These are phyloP conservation scores for Nephotettix cincticeps DNA, from an alignment of 1,140 invertebrate species.

Conservation along the genomic window DNA sequence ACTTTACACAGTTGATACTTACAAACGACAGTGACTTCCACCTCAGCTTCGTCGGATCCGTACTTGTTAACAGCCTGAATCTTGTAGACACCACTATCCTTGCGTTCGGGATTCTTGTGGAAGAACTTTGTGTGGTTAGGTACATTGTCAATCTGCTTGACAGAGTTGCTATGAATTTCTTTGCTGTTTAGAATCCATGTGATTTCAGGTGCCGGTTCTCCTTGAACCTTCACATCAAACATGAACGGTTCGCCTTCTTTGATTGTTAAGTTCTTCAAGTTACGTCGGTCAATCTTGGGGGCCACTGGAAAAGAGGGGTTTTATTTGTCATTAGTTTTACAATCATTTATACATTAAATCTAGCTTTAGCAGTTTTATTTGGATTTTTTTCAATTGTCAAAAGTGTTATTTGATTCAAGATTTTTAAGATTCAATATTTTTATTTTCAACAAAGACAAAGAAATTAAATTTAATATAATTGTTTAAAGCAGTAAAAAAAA, in stretches of 20 bases:
- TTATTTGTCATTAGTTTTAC: too few relatives aligned
- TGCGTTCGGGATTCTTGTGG: conserved; percentile 77
- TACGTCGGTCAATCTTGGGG: conserved; percentile 87
- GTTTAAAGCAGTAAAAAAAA: too few relatives aligned
- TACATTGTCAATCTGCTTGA: conserved; percentile 71
- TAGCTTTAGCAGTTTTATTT: too few relatives aligned
- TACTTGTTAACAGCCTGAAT: conserved; percentile 83
- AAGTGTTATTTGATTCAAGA: too few relatives aligned
- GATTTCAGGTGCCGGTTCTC: conserved; percentile 81
- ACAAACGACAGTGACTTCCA: conserved; percentile 90
- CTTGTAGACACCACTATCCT: conserved; percentile 84
- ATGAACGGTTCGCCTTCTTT: conserved; percentile 81
- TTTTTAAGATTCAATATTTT: too few relatives aligned
- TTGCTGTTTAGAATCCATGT: conserved; percentile 68
- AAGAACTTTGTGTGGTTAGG: conserved; percentile 86
- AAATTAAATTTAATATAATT: too few relatives aligned
- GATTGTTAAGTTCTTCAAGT: conserved; percentile 71
- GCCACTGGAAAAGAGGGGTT: conserved; percentile 79
- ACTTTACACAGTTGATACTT: conserved; percentile 51
- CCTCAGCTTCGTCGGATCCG: conserved; percentile 85
- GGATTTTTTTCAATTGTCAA: too few relatives aligned
- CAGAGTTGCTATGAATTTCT: conserved; percentile 50
- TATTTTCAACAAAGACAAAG: too few relatives aligned
- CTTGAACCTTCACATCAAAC: conserved; percentile 80
- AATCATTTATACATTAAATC: too few relatives aligned